phyloP scores from a whole-genome alignment of 2,113 vertebrate species.

The Natator depressus region DNA sequence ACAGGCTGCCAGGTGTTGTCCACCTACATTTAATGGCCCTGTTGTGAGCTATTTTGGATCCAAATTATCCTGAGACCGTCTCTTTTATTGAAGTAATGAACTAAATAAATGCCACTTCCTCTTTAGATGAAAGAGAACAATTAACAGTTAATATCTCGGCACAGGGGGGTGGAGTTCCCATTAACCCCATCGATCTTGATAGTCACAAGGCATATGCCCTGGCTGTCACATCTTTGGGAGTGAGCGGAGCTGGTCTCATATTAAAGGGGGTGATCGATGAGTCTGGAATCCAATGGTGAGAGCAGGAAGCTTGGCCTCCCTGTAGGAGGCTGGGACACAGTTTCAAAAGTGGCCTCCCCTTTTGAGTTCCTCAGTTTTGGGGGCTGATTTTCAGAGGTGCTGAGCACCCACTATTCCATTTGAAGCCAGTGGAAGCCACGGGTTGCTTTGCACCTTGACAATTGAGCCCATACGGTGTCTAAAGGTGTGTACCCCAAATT shows the following conservation, averaged over 20 bases:
- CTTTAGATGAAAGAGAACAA: accelerated
- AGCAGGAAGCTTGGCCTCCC: not conserved
- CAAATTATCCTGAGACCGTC: accelerated
- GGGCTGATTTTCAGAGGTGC: not conserved
- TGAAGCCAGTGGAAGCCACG: not conserved
- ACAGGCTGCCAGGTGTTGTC: not conserved
- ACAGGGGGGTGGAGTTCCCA: not conserved
- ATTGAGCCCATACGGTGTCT: not conserved
- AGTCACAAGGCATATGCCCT: not conserved
- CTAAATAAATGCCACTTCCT: not conserved
- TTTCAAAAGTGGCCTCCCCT: no score
- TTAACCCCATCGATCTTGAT: not conserved
- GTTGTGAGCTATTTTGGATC: accelerated
- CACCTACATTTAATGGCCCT: not conserved
- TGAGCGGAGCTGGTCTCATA: accelerated
- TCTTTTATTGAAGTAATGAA: not conserved
- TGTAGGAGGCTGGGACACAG: not conserved
- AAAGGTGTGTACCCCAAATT: not conserved
- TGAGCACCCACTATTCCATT: not conserved
- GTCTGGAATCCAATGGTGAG: not conserved
- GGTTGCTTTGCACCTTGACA: no score
- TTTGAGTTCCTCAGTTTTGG: not conserved
- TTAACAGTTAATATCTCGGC: not conserved
- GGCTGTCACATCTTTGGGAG: not conserved
- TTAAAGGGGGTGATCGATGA: accelerated